phyloP scores from a whole-genome alignment of 2,888 invertebrate genomes.

The Acleris holmiana region DNA sequence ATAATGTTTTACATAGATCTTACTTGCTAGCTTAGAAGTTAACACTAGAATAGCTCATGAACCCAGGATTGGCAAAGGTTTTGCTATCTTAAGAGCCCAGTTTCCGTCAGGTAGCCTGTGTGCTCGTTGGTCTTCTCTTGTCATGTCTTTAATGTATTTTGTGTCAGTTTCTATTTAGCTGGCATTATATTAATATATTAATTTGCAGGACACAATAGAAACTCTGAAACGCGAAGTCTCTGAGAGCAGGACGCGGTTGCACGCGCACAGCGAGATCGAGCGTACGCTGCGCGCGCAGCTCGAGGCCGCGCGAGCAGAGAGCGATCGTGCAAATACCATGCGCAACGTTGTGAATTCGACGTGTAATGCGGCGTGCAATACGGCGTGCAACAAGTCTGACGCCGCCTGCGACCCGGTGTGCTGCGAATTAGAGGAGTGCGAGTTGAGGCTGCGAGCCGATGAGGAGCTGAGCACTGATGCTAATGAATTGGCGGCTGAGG shows the following conservation, averaged over 20 bases:
- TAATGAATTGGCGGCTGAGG: slow-evolving; percentile 77
- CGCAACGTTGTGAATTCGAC: slow-evolving; percentile 42
- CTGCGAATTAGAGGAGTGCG: slow-evolving; percentile 70
- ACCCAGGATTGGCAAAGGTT: too few species aligned
- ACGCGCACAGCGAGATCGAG: slow-evolving; percentile 77
- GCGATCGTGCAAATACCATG: slow-evolving; percentile 47
- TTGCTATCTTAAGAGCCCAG: too few species aligned
- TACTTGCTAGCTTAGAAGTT: too few species aligned
- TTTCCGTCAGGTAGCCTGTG: too few species aligned
- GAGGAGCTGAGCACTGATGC: slow-evolving; percentile 78
- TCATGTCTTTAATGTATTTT: too few species aligned
- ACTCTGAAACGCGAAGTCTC: slow-evolving; percentile 77
- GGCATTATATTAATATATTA: not conserved
- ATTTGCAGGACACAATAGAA: slow-evolving; percentile 71
- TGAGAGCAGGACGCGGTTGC: slow-evolving; percentile 73
- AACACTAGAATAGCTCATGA: too few species aligned
- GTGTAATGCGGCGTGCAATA: slow-evolving; percentile 49
- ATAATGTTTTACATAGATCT: too few species aligned
- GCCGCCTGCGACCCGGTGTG: slow-evolving; percentile 77
- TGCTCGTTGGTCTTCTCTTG: too few species aligned
- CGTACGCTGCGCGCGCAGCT: slow-evolving; percentile 76
- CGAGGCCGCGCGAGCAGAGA: slow-evolving; percentile 72
- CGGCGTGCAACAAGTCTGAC: slow-evolving; percentile 65
- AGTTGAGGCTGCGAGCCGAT: slow-evolving; percentile 63
- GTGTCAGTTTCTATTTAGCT: not conserved